A percentile compares a stretch with the other conserved stretches of the same genome.
These are phyloP conservation scores for Copidosoma floridanum DNA, from an alignment of 1,140 invertebrate genomes.

Conservation along the genomic window DNA sequence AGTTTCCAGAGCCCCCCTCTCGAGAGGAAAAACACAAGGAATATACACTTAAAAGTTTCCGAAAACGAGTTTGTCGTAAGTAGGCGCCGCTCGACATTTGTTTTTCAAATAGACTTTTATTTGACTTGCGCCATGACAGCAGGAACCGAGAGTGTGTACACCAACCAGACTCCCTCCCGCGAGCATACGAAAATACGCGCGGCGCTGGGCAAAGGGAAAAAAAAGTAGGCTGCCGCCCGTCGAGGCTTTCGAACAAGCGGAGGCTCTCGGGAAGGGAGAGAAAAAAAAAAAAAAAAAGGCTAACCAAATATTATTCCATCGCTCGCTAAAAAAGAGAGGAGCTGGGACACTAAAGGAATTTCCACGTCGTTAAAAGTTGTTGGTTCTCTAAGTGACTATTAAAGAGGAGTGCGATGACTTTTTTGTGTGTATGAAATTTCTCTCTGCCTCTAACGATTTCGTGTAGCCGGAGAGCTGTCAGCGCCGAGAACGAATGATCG, in stretches of 20 bases:
- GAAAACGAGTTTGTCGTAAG: slow-evolving; percentile 27
- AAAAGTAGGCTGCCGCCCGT: slow-evolving; percentile 29
- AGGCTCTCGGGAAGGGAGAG: background rate
- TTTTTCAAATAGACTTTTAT: slow-evolving; percentile 27
- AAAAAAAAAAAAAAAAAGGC: slow-evolving; percentile 7
- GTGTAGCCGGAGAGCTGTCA: too few species aligned
- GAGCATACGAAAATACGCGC: slow-evolving; percentile 14
- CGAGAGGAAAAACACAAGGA: background rate
- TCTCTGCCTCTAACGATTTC: too few species aligned
- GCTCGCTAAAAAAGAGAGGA: slow-evolving; percentile 21
- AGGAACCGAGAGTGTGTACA: background rate
- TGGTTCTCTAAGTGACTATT: slow-evolving; percentile 12
- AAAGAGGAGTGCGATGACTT: background rate
- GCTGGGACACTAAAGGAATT: slow-evolving; percentile 16
- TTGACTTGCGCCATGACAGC: slow-evolving; percentile 29
- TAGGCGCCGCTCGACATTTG: slow-evolving; percentile 19
- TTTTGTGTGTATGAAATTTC: slow-evolving; percentile 6
- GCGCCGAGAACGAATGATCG: background rate
- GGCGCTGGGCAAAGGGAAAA: background rate
- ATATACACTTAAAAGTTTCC: slow-evolving; percentile 11
- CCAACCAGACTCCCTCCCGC: background rate
- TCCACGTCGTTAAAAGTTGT: slow-evolving; percentile 17
- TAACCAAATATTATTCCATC: slow-evolving; percentile 30
- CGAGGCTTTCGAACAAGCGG: slow-evolving; percentile 1
- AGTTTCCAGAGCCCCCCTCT: too few species aligned